Conservation (phyloP, 2,113 vertebrate species). For the Illadopsis cleaveri region DNA sequence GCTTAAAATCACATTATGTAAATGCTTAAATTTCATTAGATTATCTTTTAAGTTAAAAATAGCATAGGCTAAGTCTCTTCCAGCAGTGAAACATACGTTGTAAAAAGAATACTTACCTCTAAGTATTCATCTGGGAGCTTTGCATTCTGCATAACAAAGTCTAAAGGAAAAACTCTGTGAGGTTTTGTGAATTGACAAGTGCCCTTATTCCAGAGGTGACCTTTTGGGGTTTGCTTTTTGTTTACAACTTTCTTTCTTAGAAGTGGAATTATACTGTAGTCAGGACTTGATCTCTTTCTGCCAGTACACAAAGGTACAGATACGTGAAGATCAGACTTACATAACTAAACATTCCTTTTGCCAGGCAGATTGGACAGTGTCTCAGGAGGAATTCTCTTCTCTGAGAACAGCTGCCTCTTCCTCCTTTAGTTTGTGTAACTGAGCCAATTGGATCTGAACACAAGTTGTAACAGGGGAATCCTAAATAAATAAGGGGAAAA, state of each 20-base stretch:
- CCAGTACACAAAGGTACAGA: neutral
- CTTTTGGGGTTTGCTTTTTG: neutral
- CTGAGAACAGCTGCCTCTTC: neutral
- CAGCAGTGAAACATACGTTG: neutral
- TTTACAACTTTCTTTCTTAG: neutral
- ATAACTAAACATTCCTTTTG: neutral
- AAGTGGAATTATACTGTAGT: neutral
- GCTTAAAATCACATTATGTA: constrained; percentile 5
- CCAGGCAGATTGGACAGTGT: neutral
- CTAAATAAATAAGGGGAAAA: neutral
- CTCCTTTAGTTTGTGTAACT: neutral
- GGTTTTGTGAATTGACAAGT: neutral
- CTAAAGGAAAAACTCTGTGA: neutral
- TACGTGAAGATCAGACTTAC: neutral
- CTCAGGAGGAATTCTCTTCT: neutral
- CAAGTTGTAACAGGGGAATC: neutral
- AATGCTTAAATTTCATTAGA: neutral
- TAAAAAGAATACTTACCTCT: neutral
- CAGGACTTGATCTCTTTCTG: neutral
- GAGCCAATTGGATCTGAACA: neutral
- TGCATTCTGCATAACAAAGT: neutral
- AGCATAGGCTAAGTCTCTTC: neutral
- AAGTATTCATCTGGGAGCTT: neutral
- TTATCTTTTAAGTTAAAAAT: constrained; percentile 9
- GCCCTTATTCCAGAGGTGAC: neutral